Percentiles rank a stretch among this genome's conserved stretches.
These are phyloP conservation scores for Phocoena phocoena DNA, from an alignment of 2,113 vertebrate genomes.

Conservation along the genomic window DNA sequence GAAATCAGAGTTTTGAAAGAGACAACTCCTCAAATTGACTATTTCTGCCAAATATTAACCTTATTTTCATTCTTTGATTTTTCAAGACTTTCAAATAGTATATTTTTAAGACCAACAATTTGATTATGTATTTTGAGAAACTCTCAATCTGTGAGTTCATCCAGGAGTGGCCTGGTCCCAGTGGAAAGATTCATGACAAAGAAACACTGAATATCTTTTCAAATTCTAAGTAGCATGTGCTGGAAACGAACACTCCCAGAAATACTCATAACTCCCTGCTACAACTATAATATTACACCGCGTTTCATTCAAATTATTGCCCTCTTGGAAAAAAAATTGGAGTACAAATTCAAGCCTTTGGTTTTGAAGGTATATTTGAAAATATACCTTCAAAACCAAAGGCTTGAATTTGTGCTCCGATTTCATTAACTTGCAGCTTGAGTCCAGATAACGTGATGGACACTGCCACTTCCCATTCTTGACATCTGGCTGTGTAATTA, in stretches of 20 bases:
- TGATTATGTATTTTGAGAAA: conserved; percentile 56
- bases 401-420: too few species aligned
- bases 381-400: not conserved
- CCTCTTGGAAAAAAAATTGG: not conserved
- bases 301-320: not conserved
- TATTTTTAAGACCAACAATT: conserved; percentile 55
- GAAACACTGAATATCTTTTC: conserved; percentile 6
- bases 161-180: conserved; percentile 63
- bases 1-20: conserved; percentile 18
- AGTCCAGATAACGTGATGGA: conserved; percentile 1
- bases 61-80: conserved; percentile 58
- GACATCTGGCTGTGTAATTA: conserved; percentile 64
- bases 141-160: conserved; percentile 60
- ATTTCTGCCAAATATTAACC: conserved; percentile 42
- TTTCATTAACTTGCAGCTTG: not conserved
- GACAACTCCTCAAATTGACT: not conserved
- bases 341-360: not conserved
- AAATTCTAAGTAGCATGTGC: not conserved
- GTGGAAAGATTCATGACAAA: conserved; percentile 59
- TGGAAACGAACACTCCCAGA: not conserved
- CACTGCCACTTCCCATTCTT: not conserved
- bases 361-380: conserved; percentile 37
- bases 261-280: not conserved
- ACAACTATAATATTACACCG: not conserved
- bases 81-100: conserved; percentile 26